Percentiles rank a stretch among this genome's conserved stretches.
Conservation (phyloP, 2,797 vertebrate species). For the Pseudotriccus pelzelni region DNA sequence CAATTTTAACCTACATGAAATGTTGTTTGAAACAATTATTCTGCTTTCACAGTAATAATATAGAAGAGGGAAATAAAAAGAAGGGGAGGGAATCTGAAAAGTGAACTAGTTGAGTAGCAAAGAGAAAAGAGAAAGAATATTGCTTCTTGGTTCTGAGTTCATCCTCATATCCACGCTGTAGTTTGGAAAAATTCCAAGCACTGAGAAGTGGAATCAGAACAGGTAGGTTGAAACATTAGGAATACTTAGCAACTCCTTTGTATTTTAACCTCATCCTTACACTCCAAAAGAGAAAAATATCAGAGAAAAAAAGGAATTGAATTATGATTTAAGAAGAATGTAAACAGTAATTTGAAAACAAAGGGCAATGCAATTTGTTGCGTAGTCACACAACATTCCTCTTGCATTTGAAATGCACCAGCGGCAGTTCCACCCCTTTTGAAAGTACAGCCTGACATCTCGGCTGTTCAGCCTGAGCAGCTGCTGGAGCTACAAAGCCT, state of each 20-base stretch:
- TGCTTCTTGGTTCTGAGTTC: not conserved
- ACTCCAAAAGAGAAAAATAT: not conserved
- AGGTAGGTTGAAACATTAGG: not conserved
- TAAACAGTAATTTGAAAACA: slow-evolving; percentile 57
- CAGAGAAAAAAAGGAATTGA: not conserved
- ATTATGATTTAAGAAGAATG: slow-evolving; percentile 41
- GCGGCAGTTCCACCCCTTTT: slow-evolving; percentile 64
- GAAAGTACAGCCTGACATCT: slow-evolving; percentile 38
- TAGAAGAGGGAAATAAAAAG: not conserved
- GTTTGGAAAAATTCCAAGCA: not conserved
- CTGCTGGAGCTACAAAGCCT: not conserved
- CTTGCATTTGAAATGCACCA: slow-evolving; percentile 21
- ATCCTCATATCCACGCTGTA: not conserved
- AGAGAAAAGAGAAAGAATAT: not conserved
- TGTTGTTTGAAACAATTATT: not conserved
- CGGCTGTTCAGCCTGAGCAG: not conserved
- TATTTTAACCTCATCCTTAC: not conserved
- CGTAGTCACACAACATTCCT: slow-evolving; percentile 54
- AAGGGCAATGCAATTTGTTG: not conserved
- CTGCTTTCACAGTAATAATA: not conserved
- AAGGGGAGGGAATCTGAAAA: not conserved
- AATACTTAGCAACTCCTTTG: not conserved
- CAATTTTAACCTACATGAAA: not conserved
- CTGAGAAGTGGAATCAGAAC: not conserved
- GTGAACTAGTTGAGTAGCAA: not conserved